Percentiles rank a stretch among this genome's conserved stretches.
phyloP scores from a whole-genome alignment of 2,888 invertebrate genomes.

The Dicycla oo region DNA sequence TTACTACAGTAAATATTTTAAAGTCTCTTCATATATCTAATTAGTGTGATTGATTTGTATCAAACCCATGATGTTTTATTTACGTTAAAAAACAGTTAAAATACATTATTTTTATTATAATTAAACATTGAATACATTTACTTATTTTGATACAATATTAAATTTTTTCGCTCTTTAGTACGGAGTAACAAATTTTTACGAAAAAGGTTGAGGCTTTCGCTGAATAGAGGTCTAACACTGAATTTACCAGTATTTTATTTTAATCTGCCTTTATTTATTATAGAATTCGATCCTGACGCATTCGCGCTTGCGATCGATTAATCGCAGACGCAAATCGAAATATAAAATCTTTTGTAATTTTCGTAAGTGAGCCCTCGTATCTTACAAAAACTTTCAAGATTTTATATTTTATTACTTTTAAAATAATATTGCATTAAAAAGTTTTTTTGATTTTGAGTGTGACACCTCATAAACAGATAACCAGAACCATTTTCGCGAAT shows the following conservation, averaged over 20 bases:
- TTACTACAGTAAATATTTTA: slow-evolving; percentile 79
- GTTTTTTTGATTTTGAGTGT: slow-evolving; percentile 58
- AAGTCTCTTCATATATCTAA: slow-evolving; percentile 81
- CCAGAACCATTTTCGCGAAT: slow-evolving; percentile 69
- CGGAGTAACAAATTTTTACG: slow-evolving; percentile 80
- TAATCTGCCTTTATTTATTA: slow-evolving; percentile 26
- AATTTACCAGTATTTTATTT: slow-evolving; percentile 23
- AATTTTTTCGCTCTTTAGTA: slow-evolving; percentile 64
- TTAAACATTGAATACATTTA: slow-evolving; percentile 84
- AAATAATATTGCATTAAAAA: slow-evolving; percentile 47
- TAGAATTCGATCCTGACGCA: slow-evolving; percentile 67
- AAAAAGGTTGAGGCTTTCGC: slow-evolving; percentile 64
- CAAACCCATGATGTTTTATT: slow-evolving; percentile 69
- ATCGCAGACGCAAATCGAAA: slow-evolving; percentile 69
- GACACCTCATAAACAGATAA: slow-evolving; percentile 63
- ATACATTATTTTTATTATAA: slow-evolving; percentile 74
- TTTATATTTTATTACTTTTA: slow-evolving; percentile 73
- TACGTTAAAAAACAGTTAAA: slow-evolving; percentile 80
- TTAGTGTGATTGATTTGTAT: slow-evolving; percentile 67
- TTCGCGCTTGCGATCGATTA: slow-evolving; percentile 53
- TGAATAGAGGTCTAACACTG: slow-evolving; percentile 55
- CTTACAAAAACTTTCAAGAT: slow-evolving; percentile 75
- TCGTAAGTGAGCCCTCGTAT: slow-evolving; percentile 83
- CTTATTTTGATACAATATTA: slow-evolving; percentile 76
- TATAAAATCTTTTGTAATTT: slow-evolving; percentile 78